Base-by-base conservation (phyloP, 2,797 vertebrate genomes). In the Gambusia yucatana region DNA sequence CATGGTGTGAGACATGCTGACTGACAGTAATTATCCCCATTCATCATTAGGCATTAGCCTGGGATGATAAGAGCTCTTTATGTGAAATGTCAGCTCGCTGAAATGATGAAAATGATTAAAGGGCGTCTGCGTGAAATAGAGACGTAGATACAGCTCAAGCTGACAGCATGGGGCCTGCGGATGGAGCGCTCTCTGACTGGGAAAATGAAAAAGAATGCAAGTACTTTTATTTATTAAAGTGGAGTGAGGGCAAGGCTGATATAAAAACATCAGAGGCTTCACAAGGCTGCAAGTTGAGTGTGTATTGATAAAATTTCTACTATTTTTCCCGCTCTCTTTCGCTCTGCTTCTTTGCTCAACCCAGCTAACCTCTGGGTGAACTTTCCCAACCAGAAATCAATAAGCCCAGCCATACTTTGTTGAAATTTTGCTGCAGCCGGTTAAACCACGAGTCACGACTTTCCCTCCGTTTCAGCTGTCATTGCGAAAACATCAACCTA, bases 141-240 rank as follows among this genome's bases (percentile, higher is more conserved):
- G 86, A 91, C 78, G 67, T 84, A 78, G 82, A 80, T 47, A 80
- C 82, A 7, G 83, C 50, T 75, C 0, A 41, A 81, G 77, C 79
- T 86, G 87, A 84, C 88, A 84, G 85, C 2, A 30, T 28, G 14
- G 79, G 72, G 65, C 75, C 82, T 55, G 75, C 46, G 83, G 75
- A 41, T 55, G 73, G 70, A 80, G 30, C 43, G 74, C 73, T 41
- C 44, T 30, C 65, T 28, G 41, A 78, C 65, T 3, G 7, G 30
- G 76, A 30, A 84, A 90, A 91, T 83, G 87, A 90, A 94, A 88
- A 90, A 89, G 81, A 89, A 93, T 90, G 72, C 52, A 87, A 79
- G 78, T 57, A 1, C 28, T 87, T 73, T 93, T 88, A 92, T 89
- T 93, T 93, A 94, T 94, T 93, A 75, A 93, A 83, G 82, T 82